These are phyloP conservation scores for Pantherophis vulpinus DNA, from an alignment of 2,797 vertebrate species.

Conservation along the genomic window DNA sequence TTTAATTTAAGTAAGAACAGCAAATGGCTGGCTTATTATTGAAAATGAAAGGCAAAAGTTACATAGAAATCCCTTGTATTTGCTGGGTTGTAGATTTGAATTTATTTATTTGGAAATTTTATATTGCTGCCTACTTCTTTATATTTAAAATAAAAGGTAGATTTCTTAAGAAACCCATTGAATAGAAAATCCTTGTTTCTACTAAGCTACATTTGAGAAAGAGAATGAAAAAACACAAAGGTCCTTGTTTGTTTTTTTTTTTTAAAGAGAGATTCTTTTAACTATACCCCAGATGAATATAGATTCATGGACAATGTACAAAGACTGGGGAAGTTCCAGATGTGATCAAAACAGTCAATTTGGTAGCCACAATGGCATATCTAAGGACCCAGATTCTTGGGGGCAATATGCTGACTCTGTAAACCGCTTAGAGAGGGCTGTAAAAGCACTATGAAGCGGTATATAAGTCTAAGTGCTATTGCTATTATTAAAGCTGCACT, in stretches of 20 bases:
- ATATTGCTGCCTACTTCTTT: neutral
- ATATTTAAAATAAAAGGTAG: neutral
- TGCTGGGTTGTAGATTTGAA: neutral
- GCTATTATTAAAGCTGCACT: neutral
- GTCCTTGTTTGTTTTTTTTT: neutral
- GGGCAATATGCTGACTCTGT: no score
- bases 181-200: neutral
- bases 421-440: no score
- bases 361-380: neutral
- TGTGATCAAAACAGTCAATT: neutral
- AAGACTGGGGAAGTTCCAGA: neutral
- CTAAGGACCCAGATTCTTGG: no score
- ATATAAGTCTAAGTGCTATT: no score
- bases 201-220: neutral
- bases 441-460: no score
- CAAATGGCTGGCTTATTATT: rapidly evolving
- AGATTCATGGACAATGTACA: neutral
- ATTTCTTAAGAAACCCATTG: neutral
- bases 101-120: neutral
- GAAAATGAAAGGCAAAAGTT: neutral
- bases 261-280: neutral
- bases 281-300: neutral
- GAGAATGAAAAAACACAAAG: neutral
- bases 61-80: neutral
- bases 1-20: neutral